Evolutionary conservation across 2,797 vertebrate genomes (phyloP), one percentile per base, ranked within the genome.

Genomic region (Aldrovandia affinis): DNA sequence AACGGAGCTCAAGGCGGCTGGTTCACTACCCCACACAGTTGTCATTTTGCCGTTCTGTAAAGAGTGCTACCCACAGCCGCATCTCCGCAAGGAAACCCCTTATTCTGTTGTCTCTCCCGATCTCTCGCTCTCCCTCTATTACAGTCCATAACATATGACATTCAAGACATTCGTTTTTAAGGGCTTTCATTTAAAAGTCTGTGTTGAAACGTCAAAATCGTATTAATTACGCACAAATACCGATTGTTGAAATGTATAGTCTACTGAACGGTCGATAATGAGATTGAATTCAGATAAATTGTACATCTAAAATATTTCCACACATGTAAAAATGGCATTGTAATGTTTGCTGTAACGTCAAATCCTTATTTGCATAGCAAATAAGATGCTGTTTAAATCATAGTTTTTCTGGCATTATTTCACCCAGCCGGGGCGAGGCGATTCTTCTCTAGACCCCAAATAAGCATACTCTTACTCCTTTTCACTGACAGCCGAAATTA

Each of bases 401-500:
- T 63, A 18, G 36, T 20, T 39, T 70, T 70, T 8, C 30, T 68
- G 28, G 25, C 15, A 18, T 70, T 70, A 14, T 70, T 18, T 9
- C 63, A n/a, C 22, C 57, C 57, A 28, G 3, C 22, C 57, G 5
- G 77, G 73, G 15, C 80, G n/a, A 82, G 75, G 36, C 78, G 47
- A 55, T 75, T 83, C 81, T 79, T 79, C 36, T 78, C 44, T 83
- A 61, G 42, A 65, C 68, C 55, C 39, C 39, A 87, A 14, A n/a
- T 9, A 33, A n/a, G 28, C 22, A 4, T 78, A 50, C 61, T 83
- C 70, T 65, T 85, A 84, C 88, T 91, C 88, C 81, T 87, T 89
- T 87, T 89, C 88, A 85, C 70, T 88, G 86, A 91, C 89, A 93
- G 1, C 33, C 33, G 18, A 89, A 83, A 89, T 86, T 91, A 87